These are phyloP conservation scores for Sinocyclocheilus grahami DNA, from an alignment of 2,113 vertebrate species.

Conservation along the genomic window DNA sequence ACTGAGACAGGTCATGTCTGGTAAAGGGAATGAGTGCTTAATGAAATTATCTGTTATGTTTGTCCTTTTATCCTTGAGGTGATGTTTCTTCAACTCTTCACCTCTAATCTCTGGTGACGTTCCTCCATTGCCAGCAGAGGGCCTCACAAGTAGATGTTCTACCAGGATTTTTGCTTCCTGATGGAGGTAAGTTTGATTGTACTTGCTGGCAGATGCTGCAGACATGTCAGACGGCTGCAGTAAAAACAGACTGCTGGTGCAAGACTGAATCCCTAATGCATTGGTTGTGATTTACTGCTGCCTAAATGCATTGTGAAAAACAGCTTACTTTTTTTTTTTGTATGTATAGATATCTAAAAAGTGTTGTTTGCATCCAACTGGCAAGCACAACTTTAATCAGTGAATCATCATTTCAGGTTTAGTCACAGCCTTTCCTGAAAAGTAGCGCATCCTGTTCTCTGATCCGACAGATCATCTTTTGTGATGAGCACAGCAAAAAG, in stretches of 20 bases:
- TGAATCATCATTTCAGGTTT: neutral
- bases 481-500: constrained; percentile 7
- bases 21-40: constrained; percentile 54
- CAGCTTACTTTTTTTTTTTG: too few species aligned
- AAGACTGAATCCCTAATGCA: neutral
- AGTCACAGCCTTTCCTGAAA: neutral
- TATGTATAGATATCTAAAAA: neutral
- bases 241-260: neutral
- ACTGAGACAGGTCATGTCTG: neutral
- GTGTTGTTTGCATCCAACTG: neutral
- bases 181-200: neutral
- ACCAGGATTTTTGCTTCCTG: neutral
- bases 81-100: neutral
- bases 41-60: constrained; percentile 32
- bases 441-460: neutral
- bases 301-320: neutral
- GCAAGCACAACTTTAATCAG: neutral
- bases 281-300: neutral
- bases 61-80: constrained; percentile 39
- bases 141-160: neutral
- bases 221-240: neutral
- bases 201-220: neutral
- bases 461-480: neutral
- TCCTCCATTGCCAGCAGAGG: constrained; percentile 52
- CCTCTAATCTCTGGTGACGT: neutral